These are phyloP conservation scores for Synanthedon vespiformis DNA, from an alignment of 2,888 invertebrate species.

Conservation along the genomic window DNA sequence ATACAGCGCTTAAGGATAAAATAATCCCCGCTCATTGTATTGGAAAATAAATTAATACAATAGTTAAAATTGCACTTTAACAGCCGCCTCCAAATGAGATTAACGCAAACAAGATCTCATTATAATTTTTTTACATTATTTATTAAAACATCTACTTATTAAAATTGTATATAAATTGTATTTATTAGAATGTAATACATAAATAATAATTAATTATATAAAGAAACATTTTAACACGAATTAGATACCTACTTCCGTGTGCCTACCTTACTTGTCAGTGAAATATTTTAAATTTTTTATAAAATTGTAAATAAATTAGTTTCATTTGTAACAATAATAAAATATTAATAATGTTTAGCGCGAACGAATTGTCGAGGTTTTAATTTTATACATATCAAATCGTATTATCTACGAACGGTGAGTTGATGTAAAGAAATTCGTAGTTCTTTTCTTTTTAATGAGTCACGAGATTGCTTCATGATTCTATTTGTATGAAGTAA, in stretches of 20 bases:
- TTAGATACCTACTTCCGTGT: slow-evolving; percentile 44
- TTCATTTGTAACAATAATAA: background rate
- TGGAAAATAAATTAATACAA: background rate
- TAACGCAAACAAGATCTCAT: slow-evolving; percentile 63
- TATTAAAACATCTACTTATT: slow-evolving; percentile 20
- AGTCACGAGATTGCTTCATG: no score
- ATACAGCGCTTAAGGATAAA: no score
- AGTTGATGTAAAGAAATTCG: background rate
- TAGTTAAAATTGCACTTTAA: background rate
- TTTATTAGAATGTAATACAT: background rate
- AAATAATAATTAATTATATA: background rate
- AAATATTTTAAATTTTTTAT: slow-evolving; percentile 24
- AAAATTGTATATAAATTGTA: background rate
- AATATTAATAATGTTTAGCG: background rate
- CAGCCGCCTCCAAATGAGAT: slow-evolving; percentile 41
- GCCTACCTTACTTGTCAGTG: slow-evolving; percentile 52
- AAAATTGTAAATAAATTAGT: slow-evolving; percentile 9
- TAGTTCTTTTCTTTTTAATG: no score
- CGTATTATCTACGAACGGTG: slow-evolving; percentile 40
- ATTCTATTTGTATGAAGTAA: no score
- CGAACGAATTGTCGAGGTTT: slow-evolving; percentile 39
- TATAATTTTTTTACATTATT: slow-evolving; percentile 40
- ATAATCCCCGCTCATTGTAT: background rate
- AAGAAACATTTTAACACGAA: slow-evolving; percentile 18
- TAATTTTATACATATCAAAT: slow-evolving; percentile 67